Base-by-base conservation (phyloP, 2,113 vertebrate species). In the Condylura cristata region DNA sequence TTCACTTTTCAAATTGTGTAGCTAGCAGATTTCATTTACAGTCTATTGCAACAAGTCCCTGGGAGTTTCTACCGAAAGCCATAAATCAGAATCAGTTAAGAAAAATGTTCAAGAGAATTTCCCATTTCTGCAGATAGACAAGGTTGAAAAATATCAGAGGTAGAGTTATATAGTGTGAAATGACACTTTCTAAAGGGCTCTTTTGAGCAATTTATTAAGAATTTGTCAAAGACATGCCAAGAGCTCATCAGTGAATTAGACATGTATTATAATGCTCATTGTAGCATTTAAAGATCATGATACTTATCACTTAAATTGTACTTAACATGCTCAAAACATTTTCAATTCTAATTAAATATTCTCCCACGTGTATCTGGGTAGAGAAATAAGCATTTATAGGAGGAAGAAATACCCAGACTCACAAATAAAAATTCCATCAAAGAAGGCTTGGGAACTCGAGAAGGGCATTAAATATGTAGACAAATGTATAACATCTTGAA, bases 71-170 rank as follows among this genome's bases (percentile, higher is more conserved):
- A 76, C 95, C 2, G 0, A 96, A 96, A 94, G 95, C 93, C 90
- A 94, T 97, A 97, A 97, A 97, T 97, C 97, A 97, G 96, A 97
- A 97, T 96, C 96, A 96, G 96, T 97, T 97, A 97, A 96, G 96
- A 97, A 96, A 97, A 97, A 97, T 97, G 97, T 97, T 96, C 93
- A 86, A 83, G 88, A 97, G 92, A 96, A 95, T 97, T 97, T 97
- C 93, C 97, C 93, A 97, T 96, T 97, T 97, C 94, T 97, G 90
- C 95, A 96, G 96, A 97, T 85, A 97, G 95, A 97, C 95, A 95
- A 97, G 95, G 89, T 76, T 96, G 95, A 96, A 90, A 97, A 97
- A 96, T 96, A 97, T 82, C 97, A 93, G 87, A 96, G 93, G 96
- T 94, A 97, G 95, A 96, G 94, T 97, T 95, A 97, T 75, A 60